Evolutionary conservation across 2,113 vertebrate genomes (phyloP).

Genomic region (Choloepus hoffmanni): DNA sequence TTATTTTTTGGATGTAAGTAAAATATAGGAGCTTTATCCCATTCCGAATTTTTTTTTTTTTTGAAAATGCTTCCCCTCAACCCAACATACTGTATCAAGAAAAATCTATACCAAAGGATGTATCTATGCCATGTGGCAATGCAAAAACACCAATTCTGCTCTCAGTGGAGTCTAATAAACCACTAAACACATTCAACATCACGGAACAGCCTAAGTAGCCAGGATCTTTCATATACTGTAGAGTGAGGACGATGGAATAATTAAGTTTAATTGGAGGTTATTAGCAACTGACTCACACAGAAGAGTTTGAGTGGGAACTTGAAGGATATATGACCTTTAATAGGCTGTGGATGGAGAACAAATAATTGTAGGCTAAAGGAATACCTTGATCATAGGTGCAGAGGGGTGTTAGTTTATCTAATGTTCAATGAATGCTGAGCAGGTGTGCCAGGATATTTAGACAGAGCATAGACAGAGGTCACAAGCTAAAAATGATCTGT

Average conservation of each 20-base stretch:
- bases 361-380: neutral
- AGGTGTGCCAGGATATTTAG: neutral
- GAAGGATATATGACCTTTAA: constrained; percentile 1
- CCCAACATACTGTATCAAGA: neutral
- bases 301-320: constrained; percentile 10
- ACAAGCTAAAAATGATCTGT: neutral
- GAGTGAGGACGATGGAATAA: constrained; percentile 11
- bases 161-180: neutral
- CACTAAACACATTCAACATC: neutral
- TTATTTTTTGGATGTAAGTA: constrained; percentile 25
- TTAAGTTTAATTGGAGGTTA: constrained; percentile 46
- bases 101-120: constrained; percentile 4
- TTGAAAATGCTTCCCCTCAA: neutral
- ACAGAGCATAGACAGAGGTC: neutral
- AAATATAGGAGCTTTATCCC: neutral
- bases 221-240: neutral
- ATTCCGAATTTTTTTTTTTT: neutral
- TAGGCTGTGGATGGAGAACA: constrained; percentile 1
- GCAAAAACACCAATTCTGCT: neutral
- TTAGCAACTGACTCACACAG: constrained; percentile 35
- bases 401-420: neutral
- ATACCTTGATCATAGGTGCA: constrained; percentile 8
- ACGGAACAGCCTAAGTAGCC: neutral
- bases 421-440: neutral
- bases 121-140: neutral